Percentiles rank a stretch among this genome's conserved stretches.
These are phyloP conservation scores for Archegozetes longisetosus DNA, from an alignment of 1,140 invertebrate genomes.

Conservation along the genomic window DNA sequence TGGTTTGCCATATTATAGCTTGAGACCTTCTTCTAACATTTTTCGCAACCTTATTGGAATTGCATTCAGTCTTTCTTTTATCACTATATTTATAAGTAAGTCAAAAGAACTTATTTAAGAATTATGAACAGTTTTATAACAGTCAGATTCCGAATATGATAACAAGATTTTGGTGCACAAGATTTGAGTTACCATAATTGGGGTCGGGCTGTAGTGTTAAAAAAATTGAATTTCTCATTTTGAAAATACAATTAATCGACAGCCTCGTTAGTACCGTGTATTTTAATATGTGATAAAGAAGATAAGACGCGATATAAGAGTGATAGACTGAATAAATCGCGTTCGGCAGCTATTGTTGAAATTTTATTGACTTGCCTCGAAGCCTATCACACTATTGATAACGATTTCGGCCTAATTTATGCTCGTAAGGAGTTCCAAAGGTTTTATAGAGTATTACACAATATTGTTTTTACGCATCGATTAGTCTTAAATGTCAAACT, in stretches of 20 bases:
- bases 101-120: too few species aligned
- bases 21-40: not conserved
- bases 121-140: too few species aligned
- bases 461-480: not conserved
- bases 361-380: not conserved
- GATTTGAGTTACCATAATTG: too few species aligned
- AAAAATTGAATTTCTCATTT: too few species aligned
- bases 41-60: not conserved
- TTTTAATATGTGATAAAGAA: not conserved
- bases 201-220: too few species aligned
- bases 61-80: not conserved
- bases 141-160: too few species aligned
- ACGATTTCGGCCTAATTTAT: not conserved
- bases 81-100: not conserved
- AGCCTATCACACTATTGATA: not conserved
- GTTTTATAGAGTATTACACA: not conserved
- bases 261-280: not conserved
- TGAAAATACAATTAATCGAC: not conserved
- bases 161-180: too few species aligned
- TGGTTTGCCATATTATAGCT: not conserved
- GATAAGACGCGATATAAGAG: not conserved
- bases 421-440: not conserved
- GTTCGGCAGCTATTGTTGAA: not conserved
- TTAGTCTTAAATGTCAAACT: not conserved
- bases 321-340: not conserved